Evolutionary conservation across 2,888 invertebrate genomes (phyloP), one percentile per base, ranked within the genome.

Genomic region (Tachina fera): DNA sequence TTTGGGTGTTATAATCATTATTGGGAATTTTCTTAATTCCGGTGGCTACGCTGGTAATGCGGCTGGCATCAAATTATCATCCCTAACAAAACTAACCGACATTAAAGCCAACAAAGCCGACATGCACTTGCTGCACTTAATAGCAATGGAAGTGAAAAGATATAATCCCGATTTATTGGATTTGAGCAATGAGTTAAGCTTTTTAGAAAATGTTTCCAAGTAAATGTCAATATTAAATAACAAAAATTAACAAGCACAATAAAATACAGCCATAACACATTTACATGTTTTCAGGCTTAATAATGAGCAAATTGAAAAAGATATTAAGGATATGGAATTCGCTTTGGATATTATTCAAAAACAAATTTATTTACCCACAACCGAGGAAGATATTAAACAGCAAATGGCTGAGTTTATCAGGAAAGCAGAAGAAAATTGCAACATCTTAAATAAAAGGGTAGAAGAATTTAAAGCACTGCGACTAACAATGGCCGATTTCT

Each of bases 1-100:
- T 60, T 94, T 99, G 49, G 97, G 98, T 92, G 96, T 98, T 95
- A 96, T 98, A 13, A 94, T 99, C 14, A 96, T 98, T 22, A 97
- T 98, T n/a, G 99, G 99, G 14, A 99, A 99, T 93, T 99, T 98
- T 93, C 94, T 99, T 77, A 99, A 99, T 93, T 97, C 98, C 81
- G 98, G 98, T 56, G 98, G 98, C 0, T 98, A 98, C 93, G 98
- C 98, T 0, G 98, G 98, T 14, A 97, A 98, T 91, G 99, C 99
- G 2, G 97, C 98, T 8, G 99, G 99, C 16, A 98, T 99, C 14
- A 97, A 98, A 92, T 94, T 99, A 68, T 96, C 97, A 11, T 98
- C 98, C 0, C 94, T 99, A 82, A 97, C 97, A 93, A 98, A 98
- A 92, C 94, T 99, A 83, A 96, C 97, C 0, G 98, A 99, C 91